Evolutionary conservation across 2,113 vertebrate species (phyloP), one percentile per base, ranked within the genome.

Genomic region (Pangasianodon gigas): DNA sequence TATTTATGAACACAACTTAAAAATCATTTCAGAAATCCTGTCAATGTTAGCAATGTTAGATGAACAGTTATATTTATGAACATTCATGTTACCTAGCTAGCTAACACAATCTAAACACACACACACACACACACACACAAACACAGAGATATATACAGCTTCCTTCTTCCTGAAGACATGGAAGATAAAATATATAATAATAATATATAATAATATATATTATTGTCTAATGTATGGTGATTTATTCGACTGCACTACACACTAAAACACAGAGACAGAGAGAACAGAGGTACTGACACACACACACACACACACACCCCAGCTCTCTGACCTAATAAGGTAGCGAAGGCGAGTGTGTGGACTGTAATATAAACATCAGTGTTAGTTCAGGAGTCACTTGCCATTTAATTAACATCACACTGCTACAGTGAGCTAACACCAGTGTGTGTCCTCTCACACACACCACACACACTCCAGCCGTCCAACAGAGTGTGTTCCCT

Each of bases 251-350:
- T 80, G 77, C 24, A 11, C 18, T 14, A 79, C 29, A n/a, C 44
- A n/a, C 54, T 37, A n/a, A 83, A 65, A 77, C 9, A 84, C 19
- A 82, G 44, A 62, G 24, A 80, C 11, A 26, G 75, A 48, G 75
- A 26, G 19, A 75, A 75, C 71, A 44, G 41, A 46, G 37, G 1
- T 37, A 44, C 37, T 1, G 4, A 71, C 69, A 71, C n/a, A 71
- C 69, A 37, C 69, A n/a, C 79, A 52, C 80, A 37, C 80, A 37
- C 80, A 19, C 80, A 32, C 80, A 82, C 51, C 32, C 54, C 67
- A 87, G 90, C 89, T 90, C 80, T 2, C 86, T 91, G 84, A 86
- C 95, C 94, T 94, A 95, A 96, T 96, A 96, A 91, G 94, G 96
- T 62, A 81, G 88, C 44, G 88, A 0, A 87, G 87, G 93, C 93